Percentiles rank a stretch among this genome's conserved stretches.
These are phyloP conservation scores for Trichomycterus rosablanca DNA, from an alignment of 2,113 vertebrate species.

Conservation along the genomic window DNA sequence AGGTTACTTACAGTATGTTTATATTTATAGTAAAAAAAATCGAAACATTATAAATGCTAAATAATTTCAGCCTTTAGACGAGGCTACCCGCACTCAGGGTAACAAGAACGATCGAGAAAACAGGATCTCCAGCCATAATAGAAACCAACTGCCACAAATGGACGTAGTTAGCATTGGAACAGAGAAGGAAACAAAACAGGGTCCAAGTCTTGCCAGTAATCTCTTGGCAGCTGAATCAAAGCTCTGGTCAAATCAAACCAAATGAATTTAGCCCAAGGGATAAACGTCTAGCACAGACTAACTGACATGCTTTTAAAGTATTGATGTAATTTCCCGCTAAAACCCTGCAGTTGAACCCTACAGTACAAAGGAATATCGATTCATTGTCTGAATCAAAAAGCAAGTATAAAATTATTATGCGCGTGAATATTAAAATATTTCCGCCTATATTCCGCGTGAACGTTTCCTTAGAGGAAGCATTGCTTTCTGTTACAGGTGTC, in stretches of 20 bases:
- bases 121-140: conserved; percentile 23
- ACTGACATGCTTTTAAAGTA: neutral
- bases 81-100: too few relatives aligned
- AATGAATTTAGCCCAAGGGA: conserved; percentile 12
- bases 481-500: conserved; percentile 69
- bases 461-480: conserved; percentile 15
- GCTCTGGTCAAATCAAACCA: neutral
- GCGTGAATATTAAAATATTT: too few relatives aligned
- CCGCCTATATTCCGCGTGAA: neutral
- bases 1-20: too few relatives aligned
- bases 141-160: conserved; percentile 27
- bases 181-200: conserved; percentile 6
- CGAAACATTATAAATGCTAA: too few relatives aligned
- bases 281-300: neutral
- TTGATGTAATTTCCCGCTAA: too few relatives aligned
- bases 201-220: conserved; percentile 24
- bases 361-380: too few relatives aligned
- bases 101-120: too few relatives aligned
- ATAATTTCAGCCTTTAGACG: too few relatives aligned
- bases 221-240: conserved; percentile 19
- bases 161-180: conserved; percentile 17
- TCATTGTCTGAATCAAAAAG: too few relatives aligned
- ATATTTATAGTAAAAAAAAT: too few relatives aligned
- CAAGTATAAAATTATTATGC: too few relatives aligned
- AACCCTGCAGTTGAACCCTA: too few relatives aligned